Evolutionary conservation across 2,113 vertebrate species (phyloP).

Genomic region (Numida meleagris): DNA sequence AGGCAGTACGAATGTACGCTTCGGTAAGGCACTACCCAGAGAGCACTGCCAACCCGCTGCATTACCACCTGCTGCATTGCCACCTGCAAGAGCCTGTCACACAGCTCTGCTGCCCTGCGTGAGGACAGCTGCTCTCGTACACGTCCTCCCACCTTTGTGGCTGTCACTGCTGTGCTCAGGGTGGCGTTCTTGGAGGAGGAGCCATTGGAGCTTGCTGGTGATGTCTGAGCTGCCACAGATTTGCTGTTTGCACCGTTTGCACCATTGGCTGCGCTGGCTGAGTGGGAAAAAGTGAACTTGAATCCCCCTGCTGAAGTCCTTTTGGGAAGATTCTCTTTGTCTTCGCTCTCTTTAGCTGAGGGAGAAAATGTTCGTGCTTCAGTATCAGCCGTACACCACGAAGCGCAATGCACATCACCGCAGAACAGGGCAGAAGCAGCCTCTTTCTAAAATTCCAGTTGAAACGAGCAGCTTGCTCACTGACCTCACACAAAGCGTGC

Average conservation of each 20-base stretch:
- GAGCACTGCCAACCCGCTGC: accelerated
- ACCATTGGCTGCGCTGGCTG: conserved; percentile 87
- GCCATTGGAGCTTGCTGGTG: conserved; percentile 85
- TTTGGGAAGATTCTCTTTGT: conserved; percentile 86
- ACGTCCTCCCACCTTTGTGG: conserved; percentile 76
- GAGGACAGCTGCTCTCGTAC: background rate
- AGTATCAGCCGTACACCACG: background rate
- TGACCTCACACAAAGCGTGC: background rate
- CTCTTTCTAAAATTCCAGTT: background rate
- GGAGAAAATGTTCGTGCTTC: conserved; percentile 59
- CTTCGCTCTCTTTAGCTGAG: conserved; percentile 88
- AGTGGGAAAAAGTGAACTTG: conserved; percentile 85
- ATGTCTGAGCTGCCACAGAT: conserved; percentile 82
- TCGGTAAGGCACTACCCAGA: accelerated
- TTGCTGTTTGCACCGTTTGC: conserved; percentile 89
- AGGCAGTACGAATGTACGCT: accelerated
- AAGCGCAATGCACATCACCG: background rate
- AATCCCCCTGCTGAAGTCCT: conserved; percentile 80
- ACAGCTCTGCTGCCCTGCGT: accelerated
- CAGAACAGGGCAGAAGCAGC: background rate
- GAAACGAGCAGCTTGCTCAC: background rate
- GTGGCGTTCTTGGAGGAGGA: conserved; percentile 87
- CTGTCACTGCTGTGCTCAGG: conserved; percentile 84
- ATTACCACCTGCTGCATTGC: accelerated
- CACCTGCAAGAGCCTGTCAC: accelerated